phyloP scores from a whole-genome alignment of 2,797 vertebrate species.

The Triplophysa yarkandensis region DNA sequence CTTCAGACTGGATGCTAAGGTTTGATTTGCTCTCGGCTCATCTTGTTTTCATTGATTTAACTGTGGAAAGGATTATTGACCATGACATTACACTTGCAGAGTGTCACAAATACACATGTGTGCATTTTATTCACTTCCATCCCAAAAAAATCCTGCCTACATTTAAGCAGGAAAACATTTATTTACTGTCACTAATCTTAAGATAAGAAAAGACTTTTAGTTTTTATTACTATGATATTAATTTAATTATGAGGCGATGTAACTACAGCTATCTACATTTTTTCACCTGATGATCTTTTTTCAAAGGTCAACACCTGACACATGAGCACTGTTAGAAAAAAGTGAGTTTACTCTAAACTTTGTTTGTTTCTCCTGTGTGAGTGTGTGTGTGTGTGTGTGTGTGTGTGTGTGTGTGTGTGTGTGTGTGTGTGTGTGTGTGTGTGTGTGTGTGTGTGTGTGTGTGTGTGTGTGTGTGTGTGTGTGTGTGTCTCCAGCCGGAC shows the following conservation, averaged over 20 bases:
- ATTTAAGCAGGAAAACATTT: no score
- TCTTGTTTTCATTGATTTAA: slow-evolving; percentile 1
- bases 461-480: slow-evolving; percentile 38
- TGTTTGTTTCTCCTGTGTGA: no score
- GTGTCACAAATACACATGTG: not conserved
- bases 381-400: slow-evolving; percentile 40
- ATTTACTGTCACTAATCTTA: no score
- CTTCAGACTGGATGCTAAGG: not conserved
- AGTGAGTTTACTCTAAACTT: not conserved
- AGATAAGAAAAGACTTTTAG: no score
- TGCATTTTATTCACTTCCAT: not conserved
- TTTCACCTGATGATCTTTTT: no score
- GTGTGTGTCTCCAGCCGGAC: slow-evolving; percentile 67
- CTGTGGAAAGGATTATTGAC: slow-evolving; percentile 9
- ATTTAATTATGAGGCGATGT: no score
- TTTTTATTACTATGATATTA: no score
- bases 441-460: slow-evolving; percentile 39
- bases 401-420: slow-evolving; percentile 48
- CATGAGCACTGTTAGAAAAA: not conserved
- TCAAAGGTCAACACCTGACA: no score
- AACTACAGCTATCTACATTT: no score
- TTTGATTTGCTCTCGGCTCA: not conserved
- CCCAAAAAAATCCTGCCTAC: no score
- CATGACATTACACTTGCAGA: not conserved
- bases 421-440: slow-evolving; percentile 50